Evolutionary conservation across 2,888 invertebrate species (phyloP), one percentile per base, ranked within the genome.

Genomic region (Eurytoma californica): DNA sequence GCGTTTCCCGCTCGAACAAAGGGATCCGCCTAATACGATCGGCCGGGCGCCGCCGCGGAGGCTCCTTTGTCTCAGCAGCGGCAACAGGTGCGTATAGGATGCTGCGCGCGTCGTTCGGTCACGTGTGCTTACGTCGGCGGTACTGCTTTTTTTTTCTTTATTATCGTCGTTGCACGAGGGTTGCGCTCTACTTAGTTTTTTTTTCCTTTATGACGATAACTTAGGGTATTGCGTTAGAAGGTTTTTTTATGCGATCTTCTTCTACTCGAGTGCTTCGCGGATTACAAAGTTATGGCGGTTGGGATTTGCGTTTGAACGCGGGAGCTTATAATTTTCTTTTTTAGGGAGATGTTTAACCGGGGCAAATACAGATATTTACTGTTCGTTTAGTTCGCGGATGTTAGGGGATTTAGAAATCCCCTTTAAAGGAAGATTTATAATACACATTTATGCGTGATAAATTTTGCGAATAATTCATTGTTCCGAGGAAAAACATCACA

Each of bases 1-100:
- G 18, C 30, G n/a, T 47, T 28, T 47, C 20, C 24, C 49, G 49
- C 30, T 24, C 30, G 83, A 80, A 86, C 85, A 86, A 86, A 86
- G 86, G 7, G 82, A 81, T 82, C 53, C 47, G 82, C 81, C 84
- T 85, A 86, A 86, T 85, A 84, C 83, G 84, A 84, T 85, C 83
- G 83, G 20, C 47, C 14, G 16, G 78, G 73, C 82, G 81, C 78
- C 66, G 79, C 80, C 76, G 69, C 58, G 55, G 79, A 78, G 58
- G n/a, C 9, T n/a, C n/a, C 18, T 74, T 60, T 76, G 69, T 75
- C 39, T 65, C 69, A 51, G 13, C 24, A 13, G 20, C 18, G 80
- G 80, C 80, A 80, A 80, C 78, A 75, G 78, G 75, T 81, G 78
- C 65, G 66, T 51, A 53, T n/a, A n/a, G 66, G 70, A 77, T 51